Base-by-base conservation (phyloP, 2,113 vertebrate species). In the Holacanthus passer region DNA sequence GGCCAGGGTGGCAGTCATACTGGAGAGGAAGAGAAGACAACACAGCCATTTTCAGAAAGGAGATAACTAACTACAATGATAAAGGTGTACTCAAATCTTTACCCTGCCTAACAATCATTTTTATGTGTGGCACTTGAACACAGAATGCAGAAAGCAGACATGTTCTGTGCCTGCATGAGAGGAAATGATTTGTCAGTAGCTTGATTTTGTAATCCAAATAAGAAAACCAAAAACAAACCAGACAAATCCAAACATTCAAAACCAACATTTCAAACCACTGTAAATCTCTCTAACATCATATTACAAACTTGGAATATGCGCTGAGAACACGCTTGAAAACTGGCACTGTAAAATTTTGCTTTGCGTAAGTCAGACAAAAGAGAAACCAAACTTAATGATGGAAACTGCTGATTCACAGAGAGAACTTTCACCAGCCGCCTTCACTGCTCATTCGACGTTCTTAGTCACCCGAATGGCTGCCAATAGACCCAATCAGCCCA, bases 1-100 rank as follows among this genome's bases (percentile, higher is more conserved):
- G 83, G 96, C 96, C 83, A 97, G 89, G 1, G 96, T 97, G 69
- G 96, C 96, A 0, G 96, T 96, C 94, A 97, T 94, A 65, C 96
- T 97, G 85, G 5, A 70, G 37, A 65, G 29, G 62, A 60, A 19
- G 24, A 78, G 41, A 31, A 9, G 22, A 63, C 13, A 73, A 47
- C 16, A 70, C 5, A 2, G 0, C 4, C 9, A 7, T 37, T 47
- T 47, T 69, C 7, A 66, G 50, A 39, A 37, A 17, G 4, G 1
- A 52, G 14, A 20, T 10, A 55, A 58, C 5, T 9, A 35, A 47
- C 35, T 37, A 3, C 24, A 31, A 8, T 8, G 35, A 78, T 39
- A 37, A 29, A 39, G 53, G 27, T 20, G 10, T 3, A 5, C 24
- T 31, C 5, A 14, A 43, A 31, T 22, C 3, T 12, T 20, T 11